Percentiles rank a stretch among this genome's conserved stretches.
These are phyloP conservation scores for Dolichotis patagonum DNA, from an alignment of 2,113 vertebrate genomes.

Conservation along the genomic window DNA sequence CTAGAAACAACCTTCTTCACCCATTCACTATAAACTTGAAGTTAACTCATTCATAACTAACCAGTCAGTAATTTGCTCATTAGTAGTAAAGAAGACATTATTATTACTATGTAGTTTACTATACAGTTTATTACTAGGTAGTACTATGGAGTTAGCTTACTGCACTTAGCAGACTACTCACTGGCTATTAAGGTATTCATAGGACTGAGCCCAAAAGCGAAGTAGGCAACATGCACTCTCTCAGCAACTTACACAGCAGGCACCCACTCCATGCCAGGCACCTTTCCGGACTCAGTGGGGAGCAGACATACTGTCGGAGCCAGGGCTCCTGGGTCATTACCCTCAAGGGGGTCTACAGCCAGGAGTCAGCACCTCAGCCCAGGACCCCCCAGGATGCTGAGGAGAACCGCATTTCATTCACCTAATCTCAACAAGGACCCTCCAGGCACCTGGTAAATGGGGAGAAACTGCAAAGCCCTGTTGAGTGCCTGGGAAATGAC, in stretches of 20 bases:
- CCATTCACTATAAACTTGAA: neutral
- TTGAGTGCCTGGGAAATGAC: neutral
- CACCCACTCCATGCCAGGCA: neutral
- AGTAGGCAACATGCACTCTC: neutral
- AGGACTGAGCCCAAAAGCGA: neutral
- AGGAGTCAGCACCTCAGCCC: fast-evolving
- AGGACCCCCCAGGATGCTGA: fast-evolving
- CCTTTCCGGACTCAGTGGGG: neutral
- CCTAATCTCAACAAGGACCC: fast-evolving
- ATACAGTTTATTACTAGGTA: neutral
- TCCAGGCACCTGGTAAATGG: neutral
- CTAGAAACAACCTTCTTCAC: neutral
- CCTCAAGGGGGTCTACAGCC: fast-evolving
- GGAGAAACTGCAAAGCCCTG: fast-evolving
- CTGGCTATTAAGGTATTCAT: neutral
- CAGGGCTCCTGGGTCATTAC: too few relatives aligned
- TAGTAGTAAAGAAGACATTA: neutral
- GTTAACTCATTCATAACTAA: neutral
- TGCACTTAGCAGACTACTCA: neutral
- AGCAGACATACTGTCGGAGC: neutral
- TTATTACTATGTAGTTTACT: neutral
- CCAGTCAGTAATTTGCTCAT: neutral
- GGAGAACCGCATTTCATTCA: neutral
- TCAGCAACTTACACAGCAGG: fast-evolving
- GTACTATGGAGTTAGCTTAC: neutral